Conservation (phyloP, 2,113 vertebrate genomes). For the Scolopax mira region DNA sequence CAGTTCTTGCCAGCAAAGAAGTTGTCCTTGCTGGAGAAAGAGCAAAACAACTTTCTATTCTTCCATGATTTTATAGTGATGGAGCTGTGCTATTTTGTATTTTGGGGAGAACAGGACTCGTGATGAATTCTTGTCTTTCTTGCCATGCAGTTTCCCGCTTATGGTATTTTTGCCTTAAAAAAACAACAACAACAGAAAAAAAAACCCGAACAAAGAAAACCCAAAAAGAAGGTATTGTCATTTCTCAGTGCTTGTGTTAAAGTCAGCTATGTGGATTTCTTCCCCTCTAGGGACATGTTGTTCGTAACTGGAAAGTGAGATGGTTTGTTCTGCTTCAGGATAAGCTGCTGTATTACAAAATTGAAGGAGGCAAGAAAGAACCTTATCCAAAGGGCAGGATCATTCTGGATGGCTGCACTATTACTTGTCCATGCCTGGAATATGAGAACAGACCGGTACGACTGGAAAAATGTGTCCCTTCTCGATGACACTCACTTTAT, state of each 20-base stretch:
- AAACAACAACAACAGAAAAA: too few species aligned
- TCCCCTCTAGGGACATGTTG: conserved; percentile 86
- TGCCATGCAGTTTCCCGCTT: neutral
- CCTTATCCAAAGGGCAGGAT: conserved; percentile 85
- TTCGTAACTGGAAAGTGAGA: conserved; percentile 93
- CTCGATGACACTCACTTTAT: neutral
- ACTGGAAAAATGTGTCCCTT: neutral
- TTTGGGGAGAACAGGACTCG: neutral
- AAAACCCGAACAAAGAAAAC: too few species aligned
- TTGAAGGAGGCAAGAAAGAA: conserved; percentile 83
- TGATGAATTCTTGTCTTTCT: neutral
- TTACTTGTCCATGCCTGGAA: conserved; percentile 91
- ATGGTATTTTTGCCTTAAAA: neutral
- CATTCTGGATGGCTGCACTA: conserved; percentile 81
- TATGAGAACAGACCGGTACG: conserved; percentile 88
- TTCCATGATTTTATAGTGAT: neutral
- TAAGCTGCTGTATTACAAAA: conserved; percentile 91
- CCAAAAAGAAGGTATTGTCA: fast-evolving
- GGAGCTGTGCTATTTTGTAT: neutral
- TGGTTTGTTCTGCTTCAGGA: conserved; percentile 91
- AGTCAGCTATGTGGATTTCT: neutral
- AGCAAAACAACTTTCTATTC: neutral
- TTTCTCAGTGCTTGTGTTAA: neutral
- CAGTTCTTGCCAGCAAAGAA: neutral
- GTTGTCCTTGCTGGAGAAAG: neutral